Conservation (phyloP, 2,888 invertebrate genomes). For the Polietes domitor region DNA sequence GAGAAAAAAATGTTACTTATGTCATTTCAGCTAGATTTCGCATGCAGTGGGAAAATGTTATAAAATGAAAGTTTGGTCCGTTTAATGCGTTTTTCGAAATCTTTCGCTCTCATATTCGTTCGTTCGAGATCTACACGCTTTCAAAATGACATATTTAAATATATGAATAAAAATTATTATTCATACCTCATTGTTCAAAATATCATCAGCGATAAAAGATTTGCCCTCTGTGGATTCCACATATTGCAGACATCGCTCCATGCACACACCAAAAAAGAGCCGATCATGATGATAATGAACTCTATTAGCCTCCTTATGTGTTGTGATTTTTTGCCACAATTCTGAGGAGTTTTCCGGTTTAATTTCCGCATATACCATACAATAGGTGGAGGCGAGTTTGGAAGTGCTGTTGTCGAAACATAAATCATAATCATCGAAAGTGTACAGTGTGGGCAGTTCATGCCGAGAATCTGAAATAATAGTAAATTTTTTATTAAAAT, state of each 20-base stretch:
- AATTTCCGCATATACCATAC: constrained; percentile 75
- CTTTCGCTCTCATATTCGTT: too few species aligned
- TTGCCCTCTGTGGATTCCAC: constrained; percentile 43
- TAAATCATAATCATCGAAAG: constrained; percentile 76
- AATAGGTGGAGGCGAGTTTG: constrained; percentile 69
- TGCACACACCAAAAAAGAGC: constrained; percentile 74
- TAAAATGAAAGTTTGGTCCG: too few species aligned
- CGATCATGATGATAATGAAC: constrained; percentile 74
- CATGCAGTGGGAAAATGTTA: background rate
- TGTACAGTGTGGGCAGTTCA: constrained; percentile 74
- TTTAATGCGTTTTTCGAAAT: too few species aligned
- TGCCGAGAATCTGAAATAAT: constrained; percentile 70
- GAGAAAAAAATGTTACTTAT: too few species aligned
- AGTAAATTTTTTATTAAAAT: too few species aligned
- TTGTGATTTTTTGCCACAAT: constrained; percentile 73
- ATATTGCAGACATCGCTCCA: constrained; percentile 71
- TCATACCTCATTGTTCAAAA: constrained; percentile 59
- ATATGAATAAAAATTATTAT: background rate
- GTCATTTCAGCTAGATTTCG: too few species aligned
- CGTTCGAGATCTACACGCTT: too few species aligned
- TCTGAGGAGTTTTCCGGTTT: constrained; percentile 70
- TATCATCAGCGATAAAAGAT: background rate
- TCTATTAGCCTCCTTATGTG: constrained; percentile 69
- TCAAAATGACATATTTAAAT: too few species aligned
- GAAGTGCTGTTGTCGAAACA: constrained; percentile 81